These are phyloP conservation scores for Phengaris alcon DNA, from an alignment of 2,888 invertebrate species.

Conservation along the genomic window DNA sequence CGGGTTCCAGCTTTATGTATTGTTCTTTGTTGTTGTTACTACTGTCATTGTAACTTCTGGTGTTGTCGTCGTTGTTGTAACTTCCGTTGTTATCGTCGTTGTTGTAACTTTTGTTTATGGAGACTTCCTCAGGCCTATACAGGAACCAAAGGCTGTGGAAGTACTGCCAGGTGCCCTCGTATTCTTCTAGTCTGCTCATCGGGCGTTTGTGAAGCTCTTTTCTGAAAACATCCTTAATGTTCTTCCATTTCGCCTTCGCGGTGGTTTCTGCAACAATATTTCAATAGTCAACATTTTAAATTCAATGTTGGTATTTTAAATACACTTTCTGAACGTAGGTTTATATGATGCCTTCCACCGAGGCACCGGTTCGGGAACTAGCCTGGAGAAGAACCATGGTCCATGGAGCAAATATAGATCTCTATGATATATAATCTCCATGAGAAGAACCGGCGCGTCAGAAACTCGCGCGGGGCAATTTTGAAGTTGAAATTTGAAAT, in stretches of 20 bases:
- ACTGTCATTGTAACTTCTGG: background rate
- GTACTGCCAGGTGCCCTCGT: background rate
- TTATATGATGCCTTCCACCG: too few species aligned
- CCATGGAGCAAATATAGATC: too few species aligned
- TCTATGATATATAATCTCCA: too few species aligned
- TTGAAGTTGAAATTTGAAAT: too few species aligned
- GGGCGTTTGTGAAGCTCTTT: background rate
- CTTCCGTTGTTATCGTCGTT: background rate
- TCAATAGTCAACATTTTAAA: background rate
- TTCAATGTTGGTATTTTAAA: too few species aligned
- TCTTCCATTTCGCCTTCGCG: constrained; percentile 7
- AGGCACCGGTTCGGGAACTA: too few species aligned
- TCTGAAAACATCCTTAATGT: background rate
- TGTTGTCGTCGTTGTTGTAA: too few species aligned
- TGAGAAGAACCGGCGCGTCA: too few species aligned
- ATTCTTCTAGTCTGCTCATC: background rate
- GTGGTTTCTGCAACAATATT: background rate
- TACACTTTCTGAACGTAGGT: too few species aligned
- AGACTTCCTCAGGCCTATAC: background rate
- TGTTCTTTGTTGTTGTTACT: background rate
- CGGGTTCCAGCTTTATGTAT: background rate
- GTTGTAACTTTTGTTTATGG: background rate
- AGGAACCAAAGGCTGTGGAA: background rate
- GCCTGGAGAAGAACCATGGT: too few species aligned
- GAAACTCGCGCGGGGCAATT: too few species aligned